phyloP scores from a whole-genome alignment of 2,113 vertebrate species.

The Gnathonemus echidnorhynchus region DNA sequence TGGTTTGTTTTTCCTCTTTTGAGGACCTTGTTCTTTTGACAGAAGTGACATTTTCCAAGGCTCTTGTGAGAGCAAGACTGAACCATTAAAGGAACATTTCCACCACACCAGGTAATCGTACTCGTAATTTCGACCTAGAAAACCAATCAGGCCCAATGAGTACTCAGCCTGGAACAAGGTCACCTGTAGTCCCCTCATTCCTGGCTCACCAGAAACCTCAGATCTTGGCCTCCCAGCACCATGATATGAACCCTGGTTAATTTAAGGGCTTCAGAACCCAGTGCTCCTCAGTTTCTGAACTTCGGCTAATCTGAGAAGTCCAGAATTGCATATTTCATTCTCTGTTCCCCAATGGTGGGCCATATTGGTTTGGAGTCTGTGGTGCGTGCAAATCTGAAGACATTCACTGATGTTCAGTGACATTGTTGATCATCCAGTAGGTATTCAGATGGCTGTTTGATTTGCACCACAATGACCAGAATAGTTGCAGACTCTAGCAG shows the following conservation, averaged over 20 bases:
- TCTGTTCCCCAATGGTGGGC: not conserved
- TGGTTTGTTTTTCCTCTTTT: not conserved
- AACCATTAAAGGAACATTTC: not conserved
- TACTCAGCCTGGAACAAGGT: not conserved
- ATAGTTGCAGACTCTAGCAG: not conserved
- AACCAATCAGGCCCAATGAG: too few species aligned
- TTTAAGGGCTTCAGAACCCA: not conserved
- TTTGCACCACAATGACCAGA: not conserved
- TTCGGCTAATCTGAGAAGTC: not conserved
- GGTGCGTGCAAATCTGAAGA: not conserved
- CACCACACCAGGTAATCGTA: not conserved
- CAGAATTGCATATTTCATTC: not conserved
- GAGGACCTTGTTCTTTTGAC: not conserved
- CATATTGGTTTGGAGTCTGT: not conserved
- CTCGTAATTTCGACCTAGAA: too few species aligned
- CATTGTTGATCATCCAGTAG: not conserved
- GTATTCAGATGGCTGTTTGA: not conserved
- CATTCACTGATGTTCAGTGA: not conserved
- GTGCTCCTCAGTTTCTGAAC: not conserved
- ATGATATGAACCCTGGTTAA: not conserved
- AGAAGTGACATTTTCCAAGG: not conserved
- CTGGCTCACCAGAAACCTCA: not conserved
- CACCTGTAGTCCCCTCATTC: not conserved
- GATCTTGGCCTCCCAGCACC: not conserved
- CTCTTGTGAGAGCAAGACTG: not conserved